Evolutionary conservation across 1,140 invertebrate species (phyloP).

Genomic region (Drosophila ambigua): DNA sequence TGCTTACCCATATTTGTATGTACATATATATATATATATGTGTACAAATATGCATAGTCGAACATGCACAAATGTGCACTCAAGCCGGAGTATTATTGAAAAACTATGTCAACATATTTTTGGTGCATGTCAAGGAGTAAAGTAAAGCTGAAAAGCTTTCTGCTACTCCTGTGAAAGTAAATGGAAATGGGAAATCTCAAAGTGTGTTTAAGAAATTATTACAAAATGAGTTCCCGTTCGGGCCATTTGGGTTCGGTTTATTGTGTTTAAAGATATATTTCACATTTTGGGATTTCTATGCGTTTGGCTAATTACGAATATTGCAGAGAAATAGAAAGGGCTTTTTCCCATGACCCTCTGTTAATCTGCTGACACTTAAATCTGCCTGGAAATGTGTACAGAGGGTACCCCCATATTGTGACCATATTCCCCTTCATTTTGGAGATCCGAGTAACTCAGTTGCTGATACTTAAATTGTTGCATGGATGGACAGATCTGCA

Average conservation of each 20-base stretch:
- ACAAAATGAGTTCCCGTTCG: conserved; percentile 28
- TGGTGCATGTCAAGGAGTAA: conserved; percentile 33
- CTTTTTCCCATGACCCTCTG: too few species aligned
- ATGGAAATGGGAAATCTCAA: conserved; percentile 20
- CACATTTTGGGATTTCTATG: too few species aligned
- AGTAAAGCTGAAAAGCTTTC: conserved; percentile 38
- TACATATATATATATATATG: conserved; percentile 16
- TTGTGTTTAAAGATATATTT: too few species aligned
- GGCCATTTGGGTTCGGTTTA: background rate
- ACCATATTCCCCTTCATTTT: too few species aligned
- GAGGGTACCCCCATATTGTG: too few species aligned
- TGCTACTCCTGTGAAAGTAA: conserved; percentile 5
- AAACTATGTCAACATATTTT: conserved; percentile 46
- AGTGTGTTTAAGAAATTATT: conserved; percentile 20
- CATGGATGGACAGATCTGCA: conserved; percentile 17
- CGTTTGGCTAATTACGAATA: too few species aligned
- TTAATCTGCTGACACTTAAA: too few species aligned
- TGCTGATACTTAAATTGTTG: conserved; percentile 35
- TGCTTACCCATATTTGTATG: conserved; percentile 34
- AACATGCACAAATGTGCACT: conserved; percentile 4
- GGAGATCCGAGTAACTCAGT: background rate
- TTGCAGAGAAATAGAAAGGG: too few species aligned
- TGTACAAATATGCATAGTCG: conserved; percentile 25
- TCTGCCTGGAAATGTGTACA: too few species aligned
- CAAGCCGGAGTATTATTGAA: conserved; percentile 33